Base-by-base conservation (phyloP, 2,888 invertebrate genomes). In the Pandemis corylana region DNA sequence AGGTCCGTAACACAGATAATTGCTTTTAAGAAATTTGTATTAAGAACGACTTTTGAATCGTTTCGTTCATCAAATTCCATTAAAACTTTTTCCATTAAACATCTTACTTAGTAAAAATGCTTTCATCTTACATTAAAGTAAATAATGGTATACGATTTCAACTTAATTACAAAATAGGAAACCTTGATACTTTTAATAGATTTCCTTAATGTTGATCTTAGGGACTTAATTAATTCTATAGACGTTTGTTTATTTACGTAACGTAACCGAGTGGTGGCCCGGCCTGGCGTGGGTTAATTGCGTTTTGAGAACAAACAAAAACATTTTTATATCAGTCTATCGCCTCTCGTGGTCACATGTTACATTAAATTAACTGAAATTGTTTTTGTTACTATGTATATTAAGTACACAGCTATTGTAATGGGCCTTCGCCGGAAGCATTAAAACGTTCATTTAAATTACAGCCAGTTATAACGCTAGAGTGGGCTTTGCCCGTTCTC, bases 81-180 rank as follows among this genome's bases (percentile, higher is more conserved):
- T 93, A 91, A 91, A 93, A 93, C 89, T 93, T 93, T 92, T 91
- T 90, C 91, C 90, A 93, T 93, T 92, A 90, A 90, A 91, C 87
- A 89, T 89, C 87, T 84, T 86, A 86, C 87, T 88, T 86, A 85
- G 84, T 88, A 90, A 90, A 90, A 91, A 88, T 84, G 82, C 85
- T 87, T 88, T 88, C 82, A 87, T 88, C 85, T 83, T 85, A 84
- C 85, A 85, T 86, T 87, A 84, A 89, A 87, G 85, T 87, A 87
- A 85, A 86, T 88, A 85, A 89, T 86, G 83, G 82, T 83, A 81
- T 83, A 84, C 84, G 83, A 86, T 88, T 88, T 84, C 78, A 81
- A 81, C 81, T 81, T 85, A 84, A 87, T 87, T 85, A 80, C 79
- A 75, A 85, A 86, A 86, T 84, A 84, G 84, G 62, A 67, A 63